Evolutionary conservation across 2,797 vertebrate genomes (phyloP).

Genomic region (Alcedo atthis): DNA sequence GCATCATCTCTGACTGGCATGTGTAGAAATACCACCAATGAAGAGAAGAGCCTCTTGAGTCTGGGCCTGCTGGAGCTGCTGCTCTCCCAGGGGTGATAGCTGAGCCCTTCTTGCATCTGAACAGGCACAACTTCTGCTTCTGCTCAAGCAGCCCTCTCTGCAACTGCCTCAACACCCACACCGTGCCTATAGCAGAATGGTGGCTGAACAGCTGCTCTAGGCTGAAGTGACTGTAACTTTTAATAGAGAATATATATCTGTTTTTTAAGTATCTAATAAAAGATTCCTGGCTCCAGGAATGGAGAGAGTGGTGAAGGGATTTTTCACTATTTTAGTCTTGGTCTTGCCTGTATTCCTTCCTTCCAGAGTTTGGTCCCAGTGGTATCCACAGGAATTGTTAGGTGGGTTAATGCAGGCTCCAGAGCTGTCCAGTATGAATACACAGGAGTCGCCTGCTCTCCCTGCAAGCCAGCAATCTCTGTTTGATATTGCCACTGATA

Average conservation of each 20-base stretch:
- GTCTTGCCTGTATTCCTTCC: neutral
- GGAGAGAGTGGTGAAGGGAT: neutral
- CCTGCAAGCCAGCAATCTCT: neutral
- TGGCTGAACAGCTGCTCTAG: neutral
- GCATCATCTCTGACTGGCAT: neutral
- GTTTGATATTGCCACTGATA: neutral
- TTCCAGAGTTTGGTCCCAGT: neutral
- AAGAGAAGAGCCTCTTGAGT: neutral
- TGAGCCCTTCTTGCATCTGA: neutral
- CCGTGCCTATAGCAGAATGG: fast-evolving
- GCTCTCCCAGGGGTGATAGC: neutral
- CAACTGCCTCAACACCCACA: neutral
- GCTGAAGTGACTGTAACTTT: neutral
- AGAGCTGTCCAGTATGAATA: neutral
- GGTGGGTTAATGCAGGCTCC: neutral
- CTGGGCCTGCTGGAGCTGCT: neutral
- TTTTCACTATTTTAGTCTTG: neutral
- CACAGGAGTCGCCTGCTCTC: neutral
- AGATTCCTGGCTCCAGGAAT: neutral
- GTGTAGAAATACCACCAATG: neutral
- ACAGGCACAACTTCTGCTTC: neutral
- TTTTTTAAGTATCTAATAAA: neutral
- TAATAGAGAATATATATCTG: neutral
- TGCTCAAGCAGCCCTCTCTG: neutral
- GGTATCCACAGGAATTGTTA: neutral